Percentiles rank a stretch among this genome's conserved stretches.
Conservation (phyloP, 1,140 invertebrate species). For the Reticulitermes speratus region DNA sequence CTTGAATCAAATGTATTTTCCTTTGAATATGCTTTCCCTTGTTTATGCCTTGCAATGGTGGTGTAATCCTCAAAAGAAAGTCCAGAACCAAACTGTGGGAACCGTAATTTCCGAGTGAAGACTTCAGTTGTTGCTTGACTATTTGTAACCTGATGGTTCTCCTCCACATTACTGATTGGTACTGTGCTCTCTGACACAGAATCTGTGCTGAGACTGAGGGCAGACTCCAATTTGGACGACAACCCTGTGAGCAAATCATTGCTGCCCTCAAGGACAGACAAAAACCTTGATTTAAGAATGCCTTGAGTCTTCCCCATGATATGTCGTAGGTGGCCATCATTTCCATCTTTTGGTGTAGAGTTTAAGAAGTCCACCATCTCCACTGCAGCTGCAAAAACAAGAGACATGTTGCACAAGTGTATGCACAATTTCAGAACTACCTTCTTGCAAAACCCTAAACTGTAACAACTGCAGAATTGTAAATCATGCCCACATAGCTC, state of each 20-base stretch:
- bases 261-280: constrained; percentile 34
- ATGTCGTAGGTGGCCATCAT: background rate
- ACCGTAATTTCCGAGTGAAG: constrained; percentile 32
- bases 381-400: background rate
- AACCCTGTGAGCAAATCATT: constrained; percentile 32
- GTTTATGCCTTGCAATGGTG: constrained; percentile 48
- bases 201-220: constrained; percentile 34
- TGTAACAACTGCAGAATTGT: too few species aligned
- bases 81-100: constrained; percentile 40
- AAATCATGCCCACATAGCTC: too few species aligned
- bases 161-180: background rate
- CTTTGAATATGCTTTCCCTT: constrained; percentile 39
- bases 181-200: background rate
- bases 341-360: background rate
- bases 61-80: constrained; percentile 51
- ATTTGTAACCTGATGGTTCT: background rate
- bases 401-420: background rate
- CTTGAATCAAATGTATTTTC: background rate
- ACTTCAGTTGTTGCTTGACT: constrained; percentile 21
- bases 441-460: too few species aligned
- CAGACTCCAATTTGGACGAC: constrained; percentile 33
- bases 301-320: constrained; percentile 33
- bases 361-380: constrained; percentile 28
- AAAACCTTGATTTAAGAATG: constrained; percentile 27
- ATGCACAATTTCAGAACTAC: too few species aligned